Conservation (phyloP, 2,113 vertebrate species). For the Thalassarche chlororhynchos region DNA sequence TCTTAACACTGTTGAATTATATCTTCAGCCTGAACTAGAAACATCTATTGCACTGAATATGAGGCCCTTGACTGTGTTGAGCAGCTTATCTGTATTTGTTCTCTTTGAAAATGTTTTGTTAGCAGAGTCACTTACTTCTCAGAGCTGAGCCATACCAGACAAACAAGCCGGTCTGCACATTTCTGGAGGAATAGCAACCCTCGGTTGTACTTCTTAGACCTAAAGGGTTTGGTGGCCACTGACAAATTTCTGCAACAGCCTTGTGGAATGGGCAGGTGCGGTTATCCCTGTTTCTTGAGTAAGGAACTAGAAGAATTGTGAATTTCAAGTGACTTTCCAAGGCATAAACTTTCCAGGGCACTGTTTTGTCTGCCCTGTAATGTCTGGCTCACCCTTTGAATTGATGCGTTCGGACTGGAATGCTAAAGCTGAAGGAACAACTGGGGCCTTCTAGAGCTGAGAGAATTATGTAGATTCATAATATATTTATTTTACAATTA, state of each 20-base stretch:
- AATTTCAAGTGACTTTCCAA: background rate
- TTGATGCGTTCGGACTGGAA: rapidly evolving
- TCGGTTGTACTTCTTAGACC: background rate
- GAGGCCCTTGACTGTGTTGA: background rate
- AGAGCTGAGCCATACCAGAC: background rate
- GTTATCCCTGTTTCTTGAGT: background rate
- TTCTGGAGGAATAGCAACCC: background rate
- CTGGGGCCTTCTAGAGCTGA: background rate
- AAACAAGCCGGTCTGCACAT: background rate
- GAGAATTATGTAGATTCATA: background rate
- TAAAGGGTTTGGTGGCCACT: background rate
- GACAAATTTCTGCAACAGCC: background rate
- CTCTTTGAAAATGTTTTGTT: background rate
- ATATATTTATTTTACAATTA: conserved; percentile 47
- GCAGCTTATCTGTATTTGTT: background rate
- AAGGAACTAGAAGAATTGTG: background rate
- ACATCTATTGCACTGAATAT: background rate
- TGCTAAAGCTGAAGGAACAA: background rate
- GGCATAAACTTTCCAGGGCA: rapidly evolving
- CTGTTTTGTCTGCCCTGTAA: background rate
- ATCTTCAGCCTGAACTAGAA: background rate
- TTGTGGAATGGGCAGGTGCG: background rate
- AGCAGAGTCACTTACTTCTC: background rate
- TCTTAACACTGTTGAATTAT: background rate
- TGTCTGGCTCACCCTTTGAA: background rate